phyloP scores from a whole-genome alignment of 2,888 invertebrate genomes.

The Ommatoiulus sabulosus region DNA sequence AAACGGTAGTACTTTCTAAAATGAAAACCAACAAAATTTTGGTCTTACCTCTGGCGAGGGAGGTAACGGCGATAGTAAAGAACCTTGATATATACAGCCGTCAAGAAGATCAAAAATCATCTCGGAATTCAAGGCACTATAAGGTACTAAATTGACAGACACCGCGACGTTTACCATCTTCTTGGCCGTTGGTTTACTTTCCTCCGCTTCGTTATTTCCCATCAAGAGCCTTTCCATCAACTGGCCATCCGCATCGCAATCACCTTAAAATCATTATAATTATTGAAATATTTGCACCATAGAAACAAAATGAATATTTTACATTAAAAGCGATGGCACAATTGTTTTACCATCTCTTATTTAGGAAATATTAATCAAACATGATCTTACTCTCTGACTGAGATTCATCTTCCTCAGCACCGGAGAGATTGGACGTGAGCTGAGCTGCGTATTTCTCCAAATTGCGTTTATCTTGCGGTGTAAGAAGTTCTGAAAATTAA shows the following conservation, averaged over 20 bases:
- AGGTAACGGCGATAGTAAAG: not conserved
- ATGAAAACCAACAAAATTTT: not conserved
- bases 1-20: too few species aligned
- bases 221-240: not conserved
- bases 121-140: not conserved
- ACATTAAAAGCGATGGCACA: too few species aligned
- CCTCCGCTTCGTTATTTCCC: not conserved
- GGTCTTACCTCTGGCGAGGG: not conserved
- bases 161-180: not conserved
- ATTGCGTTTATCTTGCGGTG: not conserved
- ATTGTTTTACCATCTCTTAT: too few species aligned
- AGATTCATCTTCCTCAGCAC: not conserved
- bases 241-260: not conserved
- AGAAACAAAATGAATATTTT: too few species aligned
- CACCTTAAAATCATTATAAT: not conserved
- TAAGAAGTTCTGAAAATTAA: slow-evolving; percentile 1
- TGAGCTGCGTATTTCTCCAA: not conserved
- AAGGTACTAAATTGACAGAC: not conserved
- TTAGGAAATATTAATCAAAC: not conserved
- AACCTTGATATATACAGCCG: not conserved
- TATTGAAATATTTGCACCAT: not conserved
- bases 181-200: not conserved
- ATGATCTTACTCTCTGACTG: slow-evolving; percentile 13
- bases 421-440: not conserved
- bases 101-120: not conserved